These are phyloP conservation scores for Hylaea fasciaria DNA, from an alignment of 2,888 invertebrate genomes.

Conservation along the genomic window DNA sequence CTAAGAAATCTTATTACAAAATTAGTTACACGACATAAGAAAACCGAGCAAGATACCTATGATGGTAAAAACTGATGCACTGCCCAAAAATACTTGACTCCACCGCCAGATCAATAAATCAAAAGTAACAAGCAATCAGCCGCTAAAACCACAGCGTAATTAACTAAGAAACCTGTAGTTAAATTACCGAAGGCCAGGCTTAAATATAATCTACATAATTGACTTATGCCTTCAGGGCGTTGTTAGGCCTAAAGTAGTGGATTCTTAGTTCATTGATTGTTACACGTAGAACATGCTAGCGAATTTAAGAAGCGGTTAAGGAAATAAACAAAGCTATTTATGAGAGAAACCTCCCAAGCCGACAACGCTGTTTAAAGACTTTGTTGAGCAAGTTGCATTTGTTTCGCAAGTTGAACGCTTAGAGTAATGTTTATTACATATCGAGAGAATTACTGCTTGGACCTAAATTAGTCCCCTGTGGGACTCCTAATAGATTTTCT, in stretches of 20 bases:
- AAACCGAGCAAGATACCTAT: no score
- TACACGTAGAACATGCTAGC: conserved; percentile 16
- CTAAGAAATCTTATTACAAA: no score
- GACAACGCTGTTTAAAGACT: conserved; percentile 7
- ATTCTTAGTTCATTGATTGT: conserved; percentile 25
- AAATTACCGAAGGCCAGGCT: conserved; percentile 36
- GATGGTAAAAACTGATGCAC: no score
- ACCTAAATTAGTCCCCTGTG: background rate
- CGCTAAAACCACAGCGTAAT: conserved; percentile 29
- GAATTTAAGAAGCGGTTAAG: conserved; percentile 13
- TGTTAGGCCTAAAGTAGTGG: conserved; percentile 31
- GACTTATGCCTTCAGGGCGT: conserved; percentile 33
- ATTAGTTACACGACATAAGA: no score
- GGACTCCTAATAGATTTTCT: background rate
- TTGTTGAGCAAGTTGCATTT: conserved; percentile 11
- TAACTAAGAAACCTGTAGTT: conserved; percentile 27
- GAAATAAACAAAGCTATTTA: conserved; percentile 22
- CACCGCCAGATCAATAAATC: conserved; percentile 31
- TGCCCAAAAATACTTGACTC: background rate
- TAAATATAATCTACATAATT: conserved; percentile 36
- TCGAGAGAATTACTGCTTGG: background rate
- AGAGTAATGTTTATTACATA: no score
- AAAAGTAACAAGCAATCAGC: conserved; percentile 38
- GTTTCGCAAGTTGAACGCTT: background rate
- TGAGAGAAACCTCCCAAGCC: conserved; percentile 6